Conservation (phyloP, 2,888 invertebrate species). For the Megalurothrips usitatus region DNA sequence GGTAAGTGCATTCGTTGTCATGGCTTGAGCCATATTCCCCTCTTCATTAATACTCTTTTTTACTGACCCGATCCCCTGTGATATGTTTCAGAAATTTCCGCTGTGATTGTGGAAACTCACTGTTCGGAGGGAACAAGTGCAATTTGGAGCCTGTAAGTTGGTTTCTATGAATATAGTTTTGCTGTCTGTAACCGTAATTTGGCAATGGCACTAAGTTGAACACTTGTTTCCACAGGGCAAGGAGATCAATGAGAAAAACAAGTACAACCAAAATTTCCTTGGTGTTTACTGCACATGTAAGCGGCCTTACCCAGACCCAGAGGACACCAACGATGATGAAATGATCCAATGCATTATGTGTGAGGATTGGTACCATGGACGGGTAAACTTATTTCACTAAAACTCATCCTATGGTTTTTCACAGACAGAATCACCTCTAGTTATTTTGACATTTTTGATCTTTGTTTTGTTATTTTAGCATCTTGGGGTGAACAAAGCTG, state of each 20-base stretch:
- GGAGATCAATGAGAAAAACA: constrained; percentile 57
- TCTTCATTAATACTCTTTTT: not conserved
- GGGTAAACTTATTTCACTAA: constrained; percentile 46
- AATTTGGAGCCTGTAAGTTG: constrained; percentile 58
- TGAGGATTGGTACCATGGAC: constrained; percentile 95
- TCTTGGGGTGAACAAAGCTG: constrained; percentile 55
- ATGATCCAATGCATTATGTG: constrained; percentile 97
- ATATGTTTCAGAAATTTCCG: constrained; percentile 67
- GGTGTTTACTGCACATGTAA: constrained; percentile 89
- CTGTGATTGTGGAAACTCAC: constrained; percentile 90
- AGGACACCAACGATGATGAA: constrained; percentile 72
- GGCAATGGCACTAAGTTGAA: not conserved
- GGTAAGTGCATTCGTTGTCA: constrained; percentile 41
- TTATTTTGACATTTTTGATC: not conserved
- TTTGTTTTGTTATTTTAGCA: constrained; percentile 50
- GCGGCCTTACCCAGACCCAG: constrained; percentile 92
- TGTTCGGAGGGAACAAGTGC: constrained; percentile 65
- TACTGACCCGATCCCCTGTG: constrained; percentile 16
- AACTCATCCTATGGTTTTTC: not conserved
- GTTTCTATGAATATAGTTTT: not conserved
- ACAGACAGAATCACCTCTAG: not conserved
- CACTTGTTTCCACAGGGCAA: not conserved
- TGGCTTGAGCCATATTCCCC: constrained; percentile 36
- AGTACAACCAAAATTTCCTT: constrained; percentile 90
- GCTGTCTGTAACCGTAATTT: not conserved